These are phyloP conservation scores for Phataginus tricuspis DNA, from an alignment of 2,797 vertebrate species.

Conservation along the genomic window DNA sequence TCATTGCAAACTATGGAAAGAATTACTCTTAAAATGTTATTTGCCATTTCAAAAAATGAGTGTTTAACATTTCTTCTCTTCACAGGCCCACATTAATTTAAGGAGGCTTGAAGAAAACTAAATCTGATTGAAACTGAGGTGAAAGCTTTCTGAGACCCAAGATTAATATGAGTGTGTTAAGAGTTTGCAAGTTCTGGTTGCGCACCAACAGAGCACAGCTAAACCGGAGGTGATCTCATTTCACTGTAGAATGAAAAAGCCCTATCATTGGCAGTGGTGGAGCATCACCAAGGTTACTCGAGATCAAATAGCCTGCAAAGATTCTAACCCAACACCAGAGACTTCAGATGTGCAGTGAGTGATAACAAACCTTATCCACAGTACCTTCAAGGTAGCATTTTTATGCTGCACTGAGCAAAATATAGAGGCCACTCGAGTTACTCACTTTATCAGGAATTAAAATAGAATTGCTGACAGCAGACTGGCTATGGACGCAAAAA, in stretches of 20 bases:
- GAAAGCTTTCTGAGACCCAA: constrained; percentile 66
- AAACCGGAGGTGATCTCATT: constrained; percentile 72
- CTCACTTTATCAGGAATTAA: constrained; percentile 79
- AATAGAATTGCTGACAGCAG: constrained; percentile 79
- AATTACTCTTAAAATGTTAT: constrained; percentile 8
- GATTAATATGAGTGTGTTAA: constrained; percentile 46
- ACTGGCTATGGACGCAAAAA: constrained; percentile 62
- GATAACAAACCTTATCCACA: constrained; percentile 80
- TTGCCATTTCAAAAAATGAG: neutral
- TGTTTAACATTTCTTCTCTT: constrained; percentile 35
- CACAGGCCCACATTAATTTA: constrained; percentile 29
- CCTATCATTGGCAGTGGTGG: constrained; percentile 54
- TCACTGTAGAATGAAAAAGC: constrained; percentile 73
- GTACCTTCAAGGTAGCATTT: constrained; percentile 62
- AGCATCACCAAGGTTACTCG: constrained; percentile 76
- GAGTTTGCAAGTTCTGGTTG: constrained; percentile 28
- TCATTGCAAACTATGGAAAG: neutral
- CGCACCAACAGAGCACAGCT: constrained; percentile 54
- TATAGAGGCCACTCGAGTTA: constrained; percentile 73
- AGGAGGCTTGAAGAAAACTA: constrained; percentile 46
- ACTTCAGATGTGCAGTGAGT: constrained; percentile 66
- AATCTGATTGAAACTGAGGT: constrained; percentile 62
- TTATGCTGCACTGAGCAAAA: constrained; percentile 37
- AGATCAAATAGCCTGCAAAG: constrained; percentile 78
- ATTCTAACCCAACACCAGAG: constrained; percentile 77